Conservation (phyloP, 2,888 invertebrate genomes). For the Oligia strigilis region DNA sequence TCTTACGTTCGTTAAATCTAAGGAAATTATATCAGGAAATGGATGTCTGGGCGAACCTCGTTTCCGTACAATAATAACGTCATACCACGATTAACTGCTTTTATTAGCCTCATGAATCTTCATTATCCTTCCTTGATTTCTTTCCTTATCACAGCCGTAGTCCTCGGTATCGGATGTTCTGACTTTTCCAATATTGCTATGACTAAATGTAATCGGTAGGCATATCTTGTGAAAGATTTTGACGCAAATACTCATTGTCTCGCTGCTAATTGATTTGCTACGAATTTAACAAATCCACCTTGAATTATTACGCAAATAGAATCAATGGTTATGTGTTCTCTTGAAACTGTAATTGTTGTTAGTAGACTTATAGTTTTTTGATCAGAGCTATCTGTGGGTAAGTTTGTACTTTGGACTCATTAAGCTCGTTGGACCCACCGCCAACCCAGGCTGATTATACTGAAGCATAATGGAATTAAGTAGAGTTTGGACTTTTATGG, state of each 20-base stretch:
- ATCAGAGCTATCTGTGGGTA: constrained; percentile 7
- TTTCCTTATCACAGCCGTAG: constrained; percentile 19
- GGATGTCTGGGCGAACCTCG: not conserved
- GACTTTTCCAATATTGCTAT: constrained; percentile 3
- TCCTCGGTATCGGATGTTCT: not conserved
- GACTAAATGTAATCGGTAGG: not conserved
- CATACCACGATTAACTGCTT: constrained; percentile 12
- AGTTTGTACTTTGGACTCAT: constrained; percentile 20
- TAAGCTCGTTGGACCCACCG: not conserved
- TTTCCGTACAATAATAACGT: constrained; percentile 25
- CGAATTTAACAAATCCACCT: constrained; percentile 53
- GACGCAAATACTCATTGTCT: constrained; percentile 40
- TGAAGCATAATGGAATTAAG: not conserved
- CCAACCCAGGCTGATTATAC: not conserved
- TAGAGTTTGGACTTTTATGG: not conserved
- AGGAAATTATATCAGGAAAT: constrained; percentile 48
- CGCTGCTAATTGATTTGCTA: constrained; percentile 60
- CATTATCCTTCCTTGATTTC: constrained; percentile 38
- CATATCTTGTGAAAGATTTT: constrained; percentile 56
- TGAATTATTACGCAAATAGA: constrained; percentile 50
- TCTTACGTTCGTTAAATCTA: constrained; percentile 14
- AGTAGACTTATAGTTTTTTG: not conserved
- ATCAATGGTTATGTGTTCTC: constrained; percentile 34
- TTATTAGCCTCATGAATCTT: constrained; percentile 26
- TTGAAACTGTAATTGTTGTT: constrained; percentile 15